phyloP scores from a whole-genome alignment of 1,140 invertebrate genomes.

The Halyomorpha halys region DNA sequence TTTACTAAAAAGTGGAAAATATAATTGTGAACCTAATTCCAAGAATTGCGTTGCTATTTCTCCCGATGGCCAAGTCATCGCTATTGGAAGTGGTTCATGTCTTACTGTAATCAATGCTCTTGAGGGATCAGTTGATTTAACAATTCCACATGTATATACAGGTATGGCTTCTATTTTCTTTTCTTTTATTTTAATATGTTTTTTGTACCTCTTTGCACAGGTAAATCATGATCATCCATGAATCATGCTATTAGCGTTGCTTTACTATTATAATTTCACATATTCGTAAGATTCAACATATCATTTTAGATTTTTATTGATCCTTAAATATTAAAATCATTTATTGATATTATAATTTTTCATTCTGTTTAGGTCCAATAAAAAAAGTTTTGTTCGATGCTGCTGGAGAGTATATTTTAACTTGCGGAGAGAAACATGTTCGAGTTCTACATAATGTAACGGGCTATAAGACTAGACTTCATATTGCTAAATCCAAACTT shows the following conservation, averaged over 20 bases:
- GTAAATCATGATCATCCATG: too few relatives aligned
- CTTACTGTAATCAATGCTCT: slow-evolving; percentile 60
- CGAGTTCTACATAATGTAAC: slow-evolving; percentile 71
- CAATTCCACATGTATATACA: slow-evolving; percentile 44
- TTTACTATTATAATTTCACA: background rate
- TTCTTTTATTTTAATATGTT: background rate
- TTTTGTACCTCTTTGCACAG: background rate
- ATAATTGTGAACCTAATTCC: slow-evolving; percentile 39
- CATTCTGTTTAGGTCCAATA: slow-evolving; percentile 48
- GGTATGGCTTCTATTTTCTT: slow-evolving; percentile 34
- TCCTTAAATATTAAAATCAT: background rate
- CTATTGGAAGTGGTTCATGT: slow-evolving; percentile 49
- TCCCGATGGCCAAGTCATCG: slow-evolving; percentile 63
- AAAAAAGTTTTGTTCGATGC: slow-evolving; percentile 59
- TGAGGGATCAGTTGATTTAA: slow-evolving; percentile 38
- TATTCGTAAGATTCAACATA: background rate
- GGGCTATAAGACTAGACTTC: slow-evolving; percentile 57
- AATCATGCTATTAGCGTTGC: too few relatives aligned
- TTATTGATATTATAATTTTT: background rate
- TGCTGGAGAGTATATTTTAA: slow-evolving; percentile 59
- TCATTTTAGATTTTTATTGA: too few relatives aligned
- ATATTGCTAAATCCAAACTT: slow-evolving; percentile 52
- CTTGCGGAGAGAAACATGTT: slow-evolving; percentile 63
- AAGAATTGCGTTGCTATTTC: slow-evolving; percentile 51
- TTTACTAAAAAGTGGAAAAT: slow-evolving; percentile 50